Evolutionary conservation across 2,797 vertebrate species (phyloP).

Genomic region (Chiroxiphia lanceolata): DNA sequence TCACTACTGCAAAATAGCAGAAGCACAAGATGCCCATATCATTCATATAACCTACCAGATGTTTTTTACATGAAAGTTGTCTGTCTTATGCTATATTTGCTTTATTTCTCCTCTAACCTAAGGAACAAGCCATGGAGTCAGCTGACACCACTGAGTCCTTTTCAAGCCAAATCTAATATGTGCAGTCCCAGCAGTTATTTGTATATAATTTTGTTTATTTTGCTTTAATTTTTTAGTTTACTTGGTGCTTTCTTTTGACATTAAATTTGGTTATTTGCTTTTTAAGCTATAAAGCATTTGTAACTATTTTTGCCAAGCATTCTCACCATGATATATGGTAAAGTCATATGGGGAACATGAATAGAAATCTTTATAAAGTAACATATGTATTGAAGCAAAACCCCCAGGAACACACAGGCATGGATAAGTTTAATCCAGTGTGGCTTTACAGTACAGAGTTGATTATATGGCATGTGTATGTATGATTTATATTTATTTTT

Average conservation of each 20-base stretch:
- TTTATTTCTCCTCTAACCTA: not conserved
- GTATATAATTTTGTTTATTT: not conserved
- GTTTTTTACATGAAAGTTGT: not conserved
- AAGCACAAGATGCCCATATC: not conserved
- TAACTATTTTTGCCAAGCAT: not conserved
- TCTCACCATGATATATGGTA: not conserved
- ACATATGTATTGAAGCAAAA: not conserved
- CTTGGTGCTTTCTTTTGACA: not conserved
- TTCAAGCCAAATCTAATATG: not conserved
- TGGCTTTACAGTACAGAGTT: not conserved
- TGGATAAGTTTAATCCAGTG: not conserved
- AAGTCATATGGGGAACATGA: not conserved
- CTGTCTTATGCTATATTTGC: not conserved
- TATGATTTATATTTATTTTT: not conserved
- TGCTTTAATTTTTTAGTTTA: not conserved
- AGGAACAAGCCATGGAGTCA: not conserved
- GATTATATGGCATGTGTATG: not conserved
- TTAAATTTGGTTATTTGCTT: not conserved
- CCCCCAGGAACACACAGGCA: not conserved
- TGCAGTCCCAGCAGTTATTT: not conserved
- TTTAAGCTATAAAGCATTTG: not conserved
- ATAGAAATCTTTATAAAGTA: not conserved
- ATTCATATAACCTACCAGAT: not conserved
- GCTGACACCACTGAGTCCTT: not conserved
- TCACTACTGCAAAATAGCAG: not conserved